A percentile compares a stretch with the other conserved stretches of the same genome.
These are phyloP conservation scores for Pardosa pseudoannulata DNA, from an alignment of 2,888 invertebrate genomes.

Conservation along the genomic window DNA sequence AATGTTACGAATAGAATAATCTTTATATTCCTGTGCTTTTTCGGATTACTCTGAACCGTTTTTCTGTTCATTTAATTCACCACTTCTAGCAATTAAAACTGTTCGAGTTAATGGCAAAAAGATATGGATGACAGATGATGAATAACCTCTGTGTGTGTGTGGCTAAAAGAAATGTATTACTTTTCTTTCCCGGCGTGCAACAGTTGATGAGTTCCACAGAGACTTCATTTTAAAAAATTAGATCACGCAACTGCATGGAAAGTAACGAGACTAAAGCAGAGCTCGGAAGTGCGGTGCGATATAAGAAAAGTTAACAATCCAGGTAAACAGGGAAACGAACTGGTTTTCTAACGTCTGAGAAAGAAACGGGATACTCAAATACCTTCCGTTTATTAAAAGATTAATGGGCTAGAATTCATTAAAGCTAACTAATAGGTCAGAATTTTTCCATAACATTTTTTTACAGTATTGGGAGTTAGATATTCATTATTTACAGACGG, in stretches of 20 bases:
- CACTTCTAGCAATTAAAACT: background rate
- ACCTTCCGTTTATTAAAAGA: no score
- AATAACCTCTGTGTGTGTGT: background rate
- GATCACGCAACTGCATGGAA: conserved; percentile 3
- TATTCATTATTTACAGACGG: no score
- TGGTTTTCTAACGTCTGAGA: no score
- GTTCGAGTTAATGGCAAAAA: background rate
- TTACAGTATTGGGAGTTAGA: no score
- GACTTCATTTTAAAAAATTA: background rate
- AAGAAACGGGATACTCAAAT: no score
- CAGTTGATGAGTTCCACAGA: conserved; percentile 5
- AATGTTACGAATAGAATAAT: no score
- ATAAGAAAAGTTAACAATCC: background rate
- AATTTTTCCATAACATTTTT: no score
- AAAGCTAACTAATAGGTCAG: no score
- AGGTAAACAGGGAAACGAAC: background rate
- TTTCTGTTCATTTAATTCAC: background rate
- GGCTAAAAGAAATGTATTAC: background rate
- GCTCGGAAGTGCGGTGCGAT: background rate
- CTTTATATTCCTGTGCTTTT: no score
- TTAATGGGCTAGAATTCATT: no score
- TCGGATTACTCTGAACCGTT: background rate
- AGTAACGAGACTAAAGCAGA: background rate
- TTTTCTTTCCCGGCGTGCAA: background rate
- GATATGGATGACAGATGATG: background rate